phyloP scores from a whole-genome alignment of 2,888 invertebrate genomes.

The Agrochola lota region DNA sequence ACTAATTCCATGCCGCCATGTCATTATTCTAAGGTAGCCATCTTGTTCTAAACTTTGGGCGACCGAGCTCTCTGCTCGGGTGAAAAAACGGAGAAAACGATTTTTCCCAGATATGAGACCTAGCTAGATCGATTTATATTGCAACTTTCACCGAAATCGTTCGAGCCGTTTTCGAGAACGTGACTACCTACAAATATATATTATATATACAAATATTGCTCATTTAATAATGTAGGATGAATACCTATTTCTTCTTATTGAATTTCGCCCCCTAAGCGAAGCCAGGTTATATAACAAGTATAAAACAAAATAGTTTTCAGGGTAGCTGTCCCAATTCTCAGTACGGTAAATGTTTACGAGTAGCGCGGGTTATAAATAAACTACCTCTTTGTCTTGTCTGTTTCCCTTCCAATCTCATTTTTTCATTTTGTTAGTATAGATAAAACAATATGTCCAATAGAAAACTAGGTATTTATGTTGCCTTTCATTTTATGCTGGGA shows the following conservation, averaged over 20 bases:
- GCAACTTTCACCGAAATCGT: too few relatives aligned
- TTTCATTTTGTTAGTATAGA: constrained; percentile 39
- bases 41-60: too few relatives aligned
- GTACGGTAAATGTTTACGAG: constrained; percentile 62
- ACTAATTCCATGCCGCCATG: too few relatives aligned
- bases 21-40: too few relatives aligned
- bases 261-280: background rate
- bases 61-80: too few relatives aligned
- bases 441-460: constrained; percentile 44
- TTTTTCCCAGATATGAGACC: too few relatives aligned
- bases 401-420: constrained; percentile 57
- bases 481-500: constrained; percentile 6
- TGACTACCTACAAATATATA: too few relatives aligned
- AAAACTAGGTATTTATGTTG: background rate
- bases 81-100: too few relatives aligned
- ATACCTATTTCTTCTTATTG: constrained; percentile 10
- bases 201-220: too few relatives aligned
- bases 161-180: too few relatives aligned
- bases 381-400: constrained; percentile 42
- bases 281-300: constrained; percentile 23
- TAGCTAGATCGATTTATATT: too few relatives aligned
- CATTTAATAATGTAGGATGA: too few relatives aligned
- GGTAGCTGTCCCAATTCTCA: constrained; percentile 54
- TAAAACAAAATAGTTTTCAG: constrained; percentile 51
- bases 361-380: constrained; percentile 55